Base-by-base conservation (phyloP, 2,888 invertebrate genomes). In the Napeogenes sylphis region DNA sequence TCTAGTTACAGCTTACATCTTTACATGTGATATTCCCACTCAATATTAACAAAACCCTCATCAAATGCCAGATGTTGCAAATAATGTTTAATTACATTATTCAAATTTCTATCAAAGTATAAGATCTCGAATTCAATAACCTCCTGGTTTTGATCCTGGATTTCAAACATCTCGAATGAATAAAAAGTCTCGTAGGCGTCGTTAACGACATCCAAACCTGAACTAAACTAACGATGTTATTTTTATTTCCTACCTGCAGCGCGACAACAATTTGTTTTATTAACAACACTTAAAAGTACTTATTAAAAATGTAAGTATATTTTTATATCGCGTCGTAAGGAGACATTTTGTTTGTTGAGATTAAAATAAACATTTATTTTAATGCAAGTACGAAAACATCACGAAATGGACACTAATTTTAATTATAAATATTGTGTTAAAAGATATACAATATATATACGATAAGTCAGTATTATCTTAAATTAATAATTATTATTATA, bases 221-320 rank as follows among this genome's bases (percentile, higher is more conserved):
- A 83, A 79, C 82, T 78, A 78, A 75, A 71, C 70, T 73, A 73
- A 76, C 78, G 76, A 80, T 81, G 81, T 85, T 82, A 78, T 79
- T 82, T 77, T 75, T 67, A 67, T 66, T 65, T 64, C 67, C 59
- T 61, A 56, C 66, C 66, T 58, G 64, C 64, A 74, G 74, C 70
- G 73, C 73, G 76, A 75, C 73, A 71, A 84, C 85, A 83, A 85
- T 86, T 85, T 85, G 80, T 87, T 87, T 87, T 86, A 86, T 87
- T 85, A 85, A 88, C 84, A 81, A 82, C 83, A 83, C 87, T 86
- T 82, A 81, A 81, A 80, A 79, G 75, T 84, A 83, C 87, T 89
- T 87, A 84, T 86, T 84, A 85, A 79, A 82, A 42, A 42, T 79
- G 84, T 85, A 81, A 84, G 85, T 82, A 85, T 82, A 82, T 78